Evolutionary conservation across 2,113 vertebrate species (phyloP).

Genomic region (Anguilla japonica): DNA sequence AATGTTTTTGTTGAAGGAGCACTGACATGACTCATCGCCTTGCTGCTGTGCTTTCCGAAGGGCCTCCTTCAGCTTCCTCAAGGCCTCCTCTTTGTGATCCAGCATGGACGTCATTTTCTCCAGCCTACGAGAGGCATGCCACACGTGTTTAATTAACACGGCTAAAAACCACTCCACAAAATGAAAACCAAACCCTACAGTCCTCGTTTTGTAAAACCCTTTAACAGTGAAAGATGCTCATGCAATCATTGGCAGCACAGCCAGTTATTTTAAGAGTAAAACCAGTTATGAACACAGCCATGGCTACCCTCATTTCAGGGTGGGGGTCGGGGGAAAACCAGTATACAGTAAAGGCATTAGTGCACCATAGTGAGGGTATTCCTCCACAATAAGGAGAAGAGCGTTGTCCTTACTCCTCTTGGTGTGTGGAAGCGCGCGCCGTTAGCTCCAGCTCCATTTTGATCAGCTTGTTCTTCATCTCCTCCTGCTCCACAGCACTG

Average conservation of each 20-base stretch:
- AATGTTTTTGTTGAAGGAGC: neutral
- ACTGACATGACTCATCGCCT: conserved; percentile 78
- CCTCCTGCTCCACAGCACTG: conserved; percentile 73
- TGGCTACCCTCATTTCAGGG: too few relatives aligned
- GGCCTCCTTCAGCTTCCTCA: conserved; percentile 77
- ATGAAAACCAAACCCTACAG: neutral
- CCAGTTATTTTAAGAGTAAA: neutral
- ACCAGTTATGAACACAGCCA: neutral
- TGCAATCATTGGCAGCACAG: neutral
- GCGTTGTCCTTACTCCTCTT: conserved; percentile 72
- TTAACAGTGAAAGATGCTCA: neutral
- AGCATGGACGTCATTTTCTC: conserved; percentile 62
- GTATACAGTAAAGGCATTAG: neutral
- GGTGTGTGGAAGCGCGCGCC: conserved; percentile 65
- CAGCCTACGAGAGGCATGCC: conserved; percentile 47
- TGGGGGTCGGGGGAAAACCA: neutral
- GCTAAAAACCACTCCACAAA: neutral
- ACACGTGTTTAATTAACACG: neutral
- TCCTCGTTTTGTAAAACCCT: neutral
- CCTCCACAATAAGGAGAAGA: too few relatives aligned
- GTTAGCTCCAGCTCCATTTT: conserved; percentile 75
- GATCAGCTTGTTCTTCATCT: conserved; percentile 73
- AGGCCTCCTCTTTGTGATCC: conserved; percentile 69
- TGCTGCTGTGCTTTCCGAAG: conserved; percentile 74
- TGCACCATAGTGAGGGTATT: too few relatives aligned